Evolutionary conservation across 2,888 invertebrate species (phyloP).

Genomic region (Brachycybe producta): DNA sequence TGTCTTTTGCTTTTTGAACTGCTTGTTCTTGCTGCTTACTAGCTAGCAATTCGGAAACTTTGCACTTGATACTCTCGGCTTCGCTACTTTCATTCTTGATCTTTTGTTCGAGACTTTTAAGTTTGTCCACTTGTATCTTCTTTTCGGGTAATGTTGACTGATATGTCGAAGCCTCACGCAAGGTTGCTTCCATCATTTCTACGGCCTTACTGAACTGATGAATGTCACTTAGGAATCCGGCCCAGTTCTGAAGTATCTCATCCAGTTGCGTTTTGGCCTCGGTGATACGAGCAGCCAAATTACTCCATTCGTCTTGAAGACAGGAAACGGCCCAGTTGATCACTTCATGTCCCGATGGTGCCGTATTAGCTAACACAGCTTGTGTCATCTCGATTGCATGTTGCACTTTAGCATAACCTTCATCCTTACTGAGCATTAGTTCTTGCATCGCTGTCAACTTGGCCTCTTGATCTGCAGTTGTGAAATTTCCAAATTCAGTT

Average conservation of each 20-base stretch:
- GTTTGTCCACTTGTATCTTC: constrained; percentile 66
- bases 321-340: constrained; percentile 70
- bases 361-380: constrained; percentile 77
- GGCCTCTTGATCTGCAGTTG: constrained; percentile 71
- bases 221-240: constrained; percentile 76
- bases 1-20: constrained; percentile 69
- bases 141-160: constrained; percentile 76
- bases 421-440: constrained; percentile 76
- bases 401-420: constrained; percentile 78
- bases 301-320: constrained; percentile 82
- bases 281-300: constrained; percentile 69
- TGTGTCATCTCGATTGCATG: constrained; percentile 81
- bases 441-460: constrained; percentile 68
- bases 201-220: constrained; percentile 71
- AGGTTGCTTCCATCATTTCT: constrained; percentile 57
- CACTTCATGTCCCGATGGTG: constrained; percentile 69
- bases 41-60: constrained; percentile 70
- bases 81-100: constrained; percentile 79
- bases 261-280: constrained; percentile 78
- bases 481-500: constrained; percentile 63
- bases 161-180: constrained; percentile 57
- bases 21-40: constrained; percentile 72
- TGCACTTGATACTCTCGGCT: constrained; percentile 69
- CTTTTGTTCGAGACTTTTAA: constrained; percentile 75
- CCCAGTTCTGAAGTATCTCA: constrained; percentile 82